Percentiles rank a stretch among this genome's conserved stretches.
Conservation (phyloP, 2,797 vertebrate genomes). For the Scleropages formosus region DNA sequence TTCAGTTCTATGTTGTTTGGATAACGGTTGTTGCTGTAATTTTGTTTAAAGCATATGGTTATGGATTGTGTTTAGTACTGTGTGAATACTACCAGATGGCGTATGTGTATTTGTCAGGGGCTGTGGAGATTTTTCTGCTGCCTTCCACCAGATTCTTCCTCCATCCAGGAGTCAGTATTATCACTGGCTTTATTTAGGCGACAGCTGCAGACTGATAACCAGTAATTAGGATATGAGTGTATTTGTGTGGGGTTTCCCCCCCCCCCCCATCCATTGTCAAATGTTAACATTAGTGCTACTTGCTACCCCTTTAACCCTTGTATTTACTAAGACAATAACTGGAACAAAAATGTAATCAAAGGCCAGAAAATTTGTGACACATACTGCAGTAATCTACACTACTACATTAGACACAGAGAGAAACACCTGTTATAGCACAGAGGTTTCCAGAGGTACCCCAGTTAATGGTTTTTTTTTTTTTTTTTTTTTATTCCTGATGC, state of each 20-base stretch:
- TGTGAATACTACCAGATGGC: constrained; percentile 38
- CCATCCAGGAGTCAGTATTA: constrained; percentile 21
- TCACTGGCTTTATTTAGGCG: background rate
- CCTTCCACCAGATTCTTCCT: constrained; percentile 34
- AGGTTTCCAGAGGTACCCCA: background rate
- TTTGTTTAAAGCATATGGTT: too few species aligned
- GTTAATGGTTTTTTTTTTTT: background rate
- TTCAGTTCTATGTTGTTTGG: too few species aligned
- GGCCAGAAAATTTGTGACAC: background rate
- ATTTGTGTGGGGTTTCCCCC: background rate
- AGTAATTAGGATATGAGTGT: constrained; percentile 4
- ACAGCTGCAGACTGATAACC: constrained; percentile 33
- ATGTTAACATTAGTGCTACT: background rate
- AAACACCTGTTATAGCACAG: background rate
- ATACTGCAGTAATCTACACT: too few species aligned
- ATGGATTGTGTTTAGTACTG: constrained; percentile 8
- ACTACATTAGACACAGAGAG: background rate
- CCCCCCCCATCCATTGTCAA: constrained; percentile 14
- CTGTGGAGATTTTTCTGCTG: constrained; percentile 23
- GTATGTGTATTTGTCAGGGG: constrained; percentile 32
- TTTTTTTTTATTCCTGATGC: background rate
- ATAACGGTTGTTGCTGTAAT: too few species aligned
- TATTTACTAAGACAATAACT: background rate
- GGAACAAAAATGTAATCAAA: background rate
- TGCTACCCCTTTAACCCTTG: background rate